Percentiles rank a stretch among this genome's conserved stretches.
These are phyloP conservation scores for Athrips mouffetella DNA, from an alignment of 2,888 invertebrate species.

Conservation along the genomic window DNA sequence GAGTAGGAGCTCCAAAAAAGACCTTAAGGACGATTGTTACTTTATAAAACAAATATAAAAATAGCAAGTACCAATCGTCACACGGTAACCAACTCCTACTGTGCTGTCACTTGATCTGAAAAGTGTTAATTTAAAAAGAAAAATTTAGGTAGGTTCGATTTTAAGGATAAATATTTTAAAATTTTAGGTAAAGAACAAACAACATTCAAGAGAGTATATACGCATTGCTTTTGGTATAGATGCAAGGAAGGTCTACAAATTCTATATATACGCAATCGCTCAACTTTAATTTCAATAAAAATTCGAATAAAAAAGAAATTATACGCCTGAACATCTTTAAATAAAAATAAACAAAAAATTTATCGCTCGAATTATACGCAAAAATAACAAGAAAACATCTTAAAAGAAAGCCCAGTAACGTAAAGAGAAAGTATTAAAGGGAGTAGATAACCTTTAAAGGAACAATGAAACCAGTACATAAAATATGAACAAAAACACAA, in stretches of 20 bases:
- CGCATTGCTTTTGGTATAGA: neutral
- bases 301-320: too few species aligned
- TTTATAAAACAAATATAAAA: conserved; percentile 32
- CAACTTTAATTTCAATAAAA: neutral
- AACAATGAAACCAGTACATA: neutral
- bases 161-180: neutral
- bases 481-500: neutral
- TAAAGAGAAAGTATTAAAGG: too few species aligned
- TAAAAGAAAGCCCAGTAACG: too few species aligned
- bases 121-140: conserved; percentile 26
- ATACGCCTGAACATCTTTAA: too few species aligned
- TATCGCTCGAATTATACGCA: too few species aligned
- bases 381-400: too few species aligned
- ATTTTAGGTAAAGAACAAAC: conserved; percentile 8
- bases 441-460: neutral
- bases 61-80: conserved; percentile 61
- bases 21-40: conserved; percentile 64
- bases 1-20: conserved; percentile 52
- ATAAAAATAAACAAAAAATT: too few species aligned
- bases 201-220: neutral
- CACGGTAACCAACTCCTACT: conserved; percentile 64
- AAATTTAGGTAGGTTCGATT: conserved; percentile 5
- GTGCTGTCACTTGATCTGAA: conserved; percentile 67
- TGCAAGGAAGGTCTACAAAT: neutral
- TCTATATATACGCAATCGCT: neutral